These are phyloP conservation scores for Anas platyrhynchos DNA, from an alignment of 2,113 vertebrate species.

Conservation along the genomic window DNA sequence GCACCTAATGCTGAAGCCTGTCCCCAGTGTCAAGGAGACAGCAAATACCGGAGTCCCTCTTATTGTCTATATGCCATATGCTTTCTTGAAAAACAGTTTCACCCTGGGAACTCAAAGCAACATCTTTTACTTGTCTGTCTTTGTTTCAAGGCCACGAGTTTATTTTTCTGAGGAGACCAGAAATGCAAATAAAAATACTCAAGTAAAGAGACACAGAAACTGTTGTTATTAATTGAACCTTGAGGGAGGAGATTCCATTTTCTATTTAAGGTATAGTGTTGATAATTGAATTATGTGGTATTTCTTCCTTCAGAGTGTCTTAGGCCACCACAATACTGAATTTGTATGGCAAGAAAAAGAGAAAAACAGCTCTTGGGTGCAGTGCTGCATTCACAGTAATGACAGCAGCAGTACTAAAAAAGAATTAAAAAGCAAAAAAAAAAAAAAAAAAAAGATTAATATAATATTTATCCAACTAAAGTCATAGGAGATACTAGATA, in stretches of 20 bases:
- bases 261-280: neutral
- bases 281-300: neutral
- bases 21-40: neutral
- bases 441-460: neutral
- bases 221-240: neutral
- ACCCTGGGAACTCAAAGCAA: neutral
- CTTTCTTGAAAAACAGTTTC: neutral
- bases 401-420: neutral
- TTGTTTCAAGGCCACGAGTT: neutral
- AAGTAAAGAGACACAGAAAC: neutral
- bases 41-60: neutral
- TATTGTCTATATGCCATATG: fast-evolving
- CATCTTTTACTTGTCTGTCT: neutral
- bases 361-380: neutral
- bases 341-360: neutral
- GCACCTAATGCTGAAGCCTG: neutral
- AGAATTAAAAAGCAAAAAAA: neutral
- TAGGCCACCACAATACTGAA: neutral
- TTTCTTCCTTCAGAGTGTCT: neutral
- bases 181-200: neutral
- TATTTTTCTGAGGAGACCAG: neutral
- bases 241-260: neutral
- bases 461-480: neutral
- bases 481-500: neutral
- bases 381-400: neutral